phyloP scores from a whole-genome alignment of 2,113 vertebrate species.

The Excalfactoria chinensis region DNA sequence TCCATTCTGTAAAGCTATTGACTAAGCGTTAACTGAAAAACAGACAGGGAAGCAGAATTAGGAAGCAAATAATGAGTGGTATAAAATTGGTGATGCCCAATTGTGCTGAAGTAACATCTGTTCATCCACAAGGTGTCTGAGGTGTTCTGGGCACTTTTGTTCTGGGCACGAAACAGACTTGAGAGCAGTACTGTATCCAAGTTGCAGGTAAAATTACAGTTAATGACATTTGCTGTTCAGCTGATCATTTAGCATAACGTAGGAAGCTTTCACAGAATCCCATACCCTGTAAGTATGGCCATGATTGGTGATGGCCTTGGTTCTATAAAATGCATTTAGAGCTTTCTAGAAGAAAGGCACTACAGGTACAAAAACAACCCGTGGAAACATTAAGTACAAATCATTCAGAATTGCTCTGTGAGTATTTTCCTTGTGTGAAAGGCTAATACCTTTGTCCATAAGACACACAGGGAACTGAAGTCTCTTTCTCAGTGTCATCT shows the following conservation, averaged over 20 bases:
- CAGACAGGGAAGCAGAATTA: not conserved
- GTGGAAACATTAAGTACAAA: not conserved
- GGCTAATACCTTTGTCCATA: not conserved
- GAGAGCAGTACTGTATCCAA: not conserved
- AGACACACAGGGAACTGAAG: not conserved
- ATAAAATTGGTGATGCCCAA: not conserved
- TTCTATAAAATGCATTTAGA: not conserved
- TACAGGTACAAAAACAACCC: not conserved
- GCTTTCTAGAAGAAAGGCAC: not conserved
- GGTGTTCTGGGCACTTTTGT: too few species aligned
- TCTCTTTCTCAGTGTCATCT: rapidly evolving
- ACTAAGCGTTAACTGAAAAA: too few species aligned
- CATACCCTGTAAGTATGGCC: not conserved
- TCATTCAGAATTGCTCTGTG: not conserved
- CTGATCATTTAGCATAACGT: not conserved
- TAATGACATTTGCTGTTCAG: not conserved
- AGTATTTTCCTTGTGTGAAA: not conserved
- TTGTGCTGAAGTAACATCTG: not conserved
- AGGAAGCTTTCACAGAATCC: not conserved
- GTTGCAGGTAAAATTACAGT: not conserved
- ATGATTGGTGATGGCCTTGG: not conserved
- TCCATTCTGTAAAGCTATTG: too few species aligned
- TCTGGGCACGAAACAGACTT: not conserved
- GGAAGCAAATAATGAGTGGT: not conserved
- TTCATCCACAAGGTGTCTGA: not conserved